These are phyloP conservation scores for Cossypha dichroa DNA, from an alignment of 2,797 vertebrate genomes.

Conservation along the genomic window DNA sequence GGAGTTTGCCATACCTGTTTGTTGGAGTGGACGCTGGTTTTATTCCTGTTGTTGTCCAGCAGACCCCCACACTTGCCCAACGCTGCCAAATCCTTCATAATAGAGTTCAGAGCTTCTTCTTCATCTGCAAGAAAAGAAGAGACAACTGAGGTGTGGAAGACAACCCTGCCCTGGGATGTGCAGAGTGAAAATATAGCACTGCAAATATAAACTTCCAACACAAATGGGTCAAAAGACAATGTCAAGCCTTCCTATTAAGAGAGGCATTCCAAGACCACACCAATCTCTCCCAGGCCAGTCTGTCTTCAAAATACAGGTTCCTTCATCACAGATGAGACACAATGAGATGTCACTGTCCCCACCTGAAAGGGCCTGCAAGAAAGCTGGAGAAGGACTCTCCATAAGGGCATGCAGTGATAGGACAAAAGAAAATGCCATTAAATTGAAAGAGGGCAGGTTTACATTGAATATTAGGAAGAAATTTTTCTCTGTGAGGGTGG, in stretches of 20 bases:
- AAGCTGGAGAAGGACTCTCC: background rate
- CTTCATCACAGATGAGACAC: background rate
- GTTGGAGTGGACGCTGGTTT: conserved; percentile 80
- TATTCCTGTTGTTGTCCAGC: conserved; percentile 84
- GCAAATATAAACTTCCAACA: background rate
- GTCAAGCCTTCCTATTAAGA: background rate
- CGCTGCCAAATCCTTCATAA: conserved; percentile 93
- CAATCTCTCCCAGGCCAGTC: background rate
- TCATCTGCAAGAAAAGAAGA: conserved; percentile 79
- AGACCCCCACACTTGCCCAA: conserved; percentile 85
- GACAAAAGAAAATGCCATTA: background rate
- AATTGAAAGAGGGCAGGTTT: background rate
- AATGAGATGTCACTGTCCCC: background rate
- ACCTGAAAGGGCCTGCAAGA: background rate
- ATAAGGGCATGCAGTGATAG: background rate
- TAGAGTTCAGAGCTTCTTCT: conserved; percentile 91
- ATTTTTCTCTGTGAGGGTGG: background rate
- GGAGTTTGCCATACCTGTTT: conserved; percentile 79
- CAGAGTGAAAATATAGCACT: background rate
- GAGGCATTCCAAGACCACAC: background rate
- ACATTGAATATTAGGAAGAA: background rate
- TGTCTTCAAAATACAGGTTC: background rate
- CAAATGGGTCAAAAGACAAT: background rate
- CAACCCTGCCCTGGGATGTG: rapidly evolving
- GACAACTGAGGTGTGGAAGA: background rate